Conservation (phyloP, 2,113 vertebrate species). For the Smithornis capensis region DNA sequence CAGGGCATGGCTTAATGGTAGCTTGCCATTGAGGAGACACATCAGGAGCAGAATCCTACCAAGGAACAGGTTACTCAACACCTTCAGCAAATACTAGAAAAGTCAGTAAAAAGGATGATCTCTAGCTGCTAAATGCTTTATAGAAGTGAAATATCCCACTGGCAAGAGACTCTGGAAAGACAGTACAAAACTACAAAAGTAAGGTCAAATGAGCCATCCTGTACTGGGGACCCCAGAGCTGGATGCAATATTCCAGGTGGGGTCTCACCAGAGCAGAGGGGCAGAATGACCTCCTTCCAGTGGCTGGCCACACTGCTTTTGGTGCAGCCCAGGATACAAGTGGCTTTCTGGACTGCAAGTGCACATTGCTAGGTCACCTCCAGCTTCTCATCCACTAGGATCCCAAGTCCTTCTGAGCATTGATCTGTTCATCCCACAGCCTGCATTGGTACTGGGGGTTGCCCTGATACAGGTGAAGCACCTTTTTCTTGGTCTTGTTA, state of each 20-base stretch:
- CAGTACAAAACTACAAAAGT: not conserved
- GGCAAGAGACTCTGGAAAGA: not conserved
- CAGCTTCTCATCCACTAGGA: not conserved
- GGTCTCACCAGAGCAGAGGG: not conserved
- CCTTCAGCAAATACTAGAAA: not conserved
- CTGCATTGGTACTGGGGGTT: rapidly evolving
- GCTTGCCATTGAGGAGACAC: not conserved
- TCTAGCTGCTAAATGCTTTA: not conserved
- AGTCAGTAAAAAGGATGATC: not conserved
- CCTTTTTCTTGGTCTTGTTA: not conserved
- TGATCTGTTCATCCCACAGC: rapidly evolving
- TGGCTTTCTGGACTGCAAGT: not conserved
- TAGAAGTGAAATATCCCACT: not conserved
- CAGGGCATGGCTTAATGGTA: not conserved
- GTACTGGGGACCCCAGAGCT: not conserved
- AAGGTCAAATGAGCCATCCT: not conserved
- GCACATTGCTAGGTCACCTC: not conserved
- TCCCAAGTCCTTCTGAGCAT: rapidly evolving
- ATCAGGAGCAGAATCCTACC: not conserved
- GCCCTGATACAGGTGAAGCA: not conserved
- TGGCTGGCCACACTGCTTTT: not conserved
- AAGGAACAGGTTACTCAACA: not conserved
- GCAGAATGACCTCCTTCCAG: not conserved
- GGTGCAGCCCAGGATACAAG: not conserved
- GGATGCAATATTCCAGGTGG: not conserved